Conservation (phyloP, 2,888 invertebrate genomes). For the Eristalis arbustorum region DNA sequence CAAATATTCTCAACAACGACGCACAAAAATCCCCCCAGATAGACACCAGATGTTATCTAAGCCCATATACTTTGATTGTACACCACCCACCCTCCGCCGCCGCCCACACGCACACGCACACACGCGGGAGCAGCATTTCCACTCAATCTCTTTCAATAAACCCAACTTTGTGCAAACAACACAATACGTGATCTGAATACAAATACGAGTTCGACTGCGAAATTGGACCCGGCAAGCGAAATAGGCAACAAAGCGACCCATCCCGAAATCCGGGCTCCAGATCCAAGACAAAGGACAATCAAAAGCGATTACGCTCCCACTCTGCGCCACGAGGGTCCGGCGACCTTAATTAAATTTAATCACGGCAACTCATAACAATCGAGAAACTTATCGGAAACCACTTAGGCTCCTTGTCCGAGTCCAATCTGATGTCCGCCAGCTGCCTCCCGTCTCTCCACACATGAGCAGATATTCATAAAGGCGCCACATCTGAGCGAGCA, state of each 20-base stretch:
- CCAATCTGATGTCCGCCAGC: background rate
- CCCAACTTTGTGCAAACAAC: slow-evolving; percentile 24
- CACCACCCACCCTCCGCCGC: background rate
- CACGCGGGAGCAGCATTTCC: background rate
- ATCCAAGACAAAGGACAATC: slow-evolving; percentile 4
- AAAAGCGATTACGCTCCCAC: background rate
- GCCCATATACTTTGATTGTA: background rate
- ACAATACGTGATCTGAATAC: slow-evolving; percentile 39
- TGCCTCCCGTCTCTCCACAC: background rate
- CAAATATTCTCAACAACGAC: background rate
- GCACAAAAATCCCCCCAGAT: background rate
- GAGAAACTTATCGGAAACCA: slow-evolving; percentile 6
- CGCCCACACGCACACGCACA: background rate
- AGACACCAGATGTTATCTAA: background rate
- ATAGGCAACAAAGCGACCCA: background rate
- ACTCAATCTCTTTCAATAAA: slow-evolving; percentile 33
- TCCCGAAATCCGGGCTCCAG: background rate
- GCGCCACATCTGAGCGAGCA: background rate
- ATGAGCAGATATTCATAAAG: background rate
- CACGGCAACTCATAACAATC: slow-evolving; percentile 19
- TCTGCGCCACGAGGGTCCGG: background rate
- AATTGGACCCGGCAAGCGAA: background rate
- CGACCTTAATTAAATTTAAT: slow-evolving; percentile 21
- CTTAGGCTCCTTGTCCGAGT: background rate
- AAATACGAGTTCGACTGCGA: background rate